Evolutionary conservation across 2,797 vertebrate species (phyloP).

Genomic region (Otolemur crassicaudatus): DNA sequence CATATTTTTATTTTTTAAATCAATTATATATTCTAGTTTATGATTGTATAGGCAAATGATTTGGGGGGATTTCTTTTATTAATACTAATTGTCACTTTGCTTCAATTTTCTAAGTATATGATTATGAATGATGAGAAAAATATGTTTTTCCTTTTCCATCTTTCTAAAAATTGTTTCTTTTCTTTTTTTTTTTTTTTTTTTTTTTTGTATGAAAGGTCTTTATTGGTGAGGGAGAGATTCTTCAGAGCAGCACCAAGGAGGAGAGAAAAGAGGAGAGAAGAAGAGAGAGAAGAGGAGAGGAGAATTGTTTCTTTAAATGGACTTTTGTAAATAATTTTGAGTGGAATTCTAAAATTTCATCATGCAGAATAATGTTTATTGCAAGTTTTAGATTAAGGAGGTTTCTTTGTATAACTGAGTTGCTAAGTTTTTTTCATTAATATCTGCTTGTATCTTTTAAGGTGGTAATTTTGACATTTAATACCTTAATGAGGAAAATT

Average conservation of each 20-base stretch:
- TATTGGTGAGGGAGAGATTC: no score
- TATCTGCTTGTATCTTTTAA: background rate
- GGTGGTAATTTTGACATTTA: background rate
- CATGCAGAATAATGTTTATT: background rate
- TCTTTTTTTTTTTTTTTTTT: no score
- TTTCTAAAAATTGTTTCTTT: background rate
- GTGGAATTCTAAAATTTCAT: background rate
- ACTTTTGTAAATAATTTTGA: background rate
- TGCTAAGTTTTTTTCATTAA: constrained; percentile 1
- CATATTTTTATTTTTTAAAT: background rate
- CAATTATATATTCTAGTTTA: background rate
- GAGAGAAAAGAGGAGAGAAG: no score
- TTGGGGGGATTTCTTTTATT: background rate
- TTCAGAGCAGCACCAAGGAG: no score
- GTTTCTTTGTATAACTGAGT: background rate
- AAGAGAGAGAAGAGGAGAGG: no score
- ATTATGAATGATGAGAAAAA: background rate
- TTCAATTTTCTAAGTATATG: background rate
- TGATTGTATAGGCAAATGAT: background rate
- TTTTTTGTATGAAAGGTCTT: no score
- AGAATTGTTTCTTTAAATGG: background rate
- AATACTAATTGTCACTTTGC: background rate
- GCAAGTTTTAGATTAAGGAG: background rate
- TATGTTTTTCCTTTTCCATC: background rate
- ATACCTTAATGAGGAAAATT: background rate